A percentile compares a stretch with the other conserved stretches of the same genome.
These are phyloP conservation scores for Corella eumyota DNA, from an alignment of 23 tunicate genomes.

Conservation along the genomic window DNA sequence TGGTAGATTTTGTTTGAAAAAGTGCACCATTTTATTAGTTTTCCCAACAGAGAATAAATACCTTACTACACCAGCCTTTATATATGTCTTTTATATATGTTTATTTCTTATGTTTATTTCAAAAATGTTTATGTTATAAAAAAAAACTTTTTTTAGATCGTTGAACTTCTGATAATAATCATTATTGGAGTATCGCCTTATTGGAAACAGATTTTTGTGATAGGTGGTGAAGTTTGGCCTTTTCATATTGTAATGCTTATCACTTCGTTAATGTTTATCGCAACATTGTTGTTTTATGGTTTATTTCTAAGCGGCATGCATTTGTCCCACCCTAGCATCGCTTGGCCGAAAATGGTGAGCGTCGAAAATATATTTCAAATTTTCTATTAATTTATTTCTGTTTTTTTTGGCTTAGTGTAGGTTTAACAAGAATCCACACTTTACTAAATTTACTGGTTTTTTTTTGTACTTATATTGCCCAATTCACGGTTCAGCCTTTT, in stretches of 20 bases:
- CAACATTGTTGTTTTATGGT: conserved; percentile 37
- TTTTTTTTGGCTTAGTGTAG: neutral
- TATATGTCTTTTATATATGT: no score
- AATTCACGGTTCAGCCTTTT: neutral
- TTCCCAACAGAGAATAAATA: no score
- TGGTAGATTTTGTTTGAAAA: no score
- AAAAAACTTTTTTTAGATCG: conserved; percentile 35
- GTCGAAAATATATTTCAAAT: no score
- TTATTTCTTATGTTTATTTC: no score
- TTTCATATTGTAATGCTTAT: conserved; percentile 95
- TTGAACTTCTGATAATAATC: conserved; percentile 33
- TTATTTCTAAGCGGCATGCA: conserved; percentile 89
- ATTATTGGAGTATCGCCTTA: conserved; percentile 85
- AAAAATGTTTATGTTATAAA: no score
- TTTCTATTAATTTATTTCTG: neutral
- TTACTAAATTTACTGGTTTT: neutral
- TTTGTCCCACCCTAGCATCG: conserved; percentile 39
- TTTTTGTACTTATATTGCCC: neutral
- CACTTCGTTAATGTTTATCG: conserved; percentile 34
- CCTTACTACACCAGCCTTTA: no score
- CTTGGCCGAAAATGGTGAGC: conserved; percentile 88
- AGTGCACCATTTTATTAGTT: no score
- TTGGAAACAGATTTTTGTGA: conserved; percentile 63
- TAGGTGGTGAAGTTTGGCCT: conserved; percentile 87
- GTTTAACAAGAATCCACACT: neutral